These are phyloP conservation scores for Pangasius djambal DNA, from an alignment of 2,797 vertebrate genomes.

Conservation along the genomic window DNA sequence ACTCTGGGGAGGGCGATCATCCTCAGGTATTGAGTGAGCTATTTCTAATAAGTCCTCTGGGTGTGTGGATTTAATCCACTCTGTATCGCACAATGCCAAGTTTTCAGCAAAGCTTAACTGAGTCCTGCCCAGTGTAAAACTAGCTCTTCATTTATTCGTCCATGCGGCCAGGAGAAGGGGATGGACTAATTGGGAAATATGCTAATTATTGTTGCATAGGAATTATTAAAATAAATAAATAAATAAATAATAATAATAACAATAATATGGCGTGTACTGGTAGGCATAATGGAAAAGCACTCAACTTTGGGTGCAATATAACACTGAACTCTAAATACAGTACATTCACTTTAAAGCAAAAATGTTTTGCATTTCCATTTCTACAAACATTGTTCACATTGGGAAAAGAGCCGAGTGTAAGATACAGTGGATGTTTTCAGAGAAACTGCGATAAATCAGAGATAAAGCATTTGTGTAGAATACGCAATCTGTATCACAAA, in stretches of 20 bases:
- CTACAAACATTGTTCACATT: not conserved
- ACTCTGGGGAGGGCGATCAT: not conserved
- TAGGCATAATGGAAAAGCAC: not conserved
- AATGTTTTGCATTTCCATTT: not conserved
- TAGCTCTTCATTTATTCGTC: slow-evolving; percentile 1
- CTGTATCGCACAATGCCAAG: slow-evolving; percentile 30
- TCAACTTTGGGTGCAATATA: not conserved
- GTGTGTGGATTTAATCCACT: slow-evolving; percentile 44
- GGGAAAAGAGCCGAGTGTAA: too few species aligned
- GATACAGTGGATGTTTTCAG: not conserved
- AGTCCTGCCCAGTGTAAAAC: slow-evolving; percentile 21
- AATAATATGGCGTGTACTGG: not conserved
- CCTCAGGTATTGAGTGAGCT: slow-evolving; percentile 35
- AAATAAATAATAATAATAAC: too few species aligned
- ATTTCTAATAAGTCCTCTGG: slow-evolving; percentile 31
- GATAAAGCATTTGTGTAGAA: not conserved
- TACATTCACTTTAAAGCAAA: not conserved
- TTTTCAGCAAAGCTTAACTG: slow-evolving; percentile 44
- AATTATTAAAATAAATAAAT: too few species aligned
- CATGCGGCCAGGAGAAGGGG: too few species aligned
- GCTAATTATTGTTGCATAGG: not conserved
- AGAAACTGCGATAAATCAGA: not conserved
- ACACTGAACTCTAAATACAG: not conserved
- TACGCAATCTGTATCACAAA: too few species aligned
- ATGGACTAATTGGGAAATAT: not conserved